Evolutionary conservation across 2,797 vertebrate genomes (phyloP), one percentile per base, ranked within the genome.

Genomic region (Sciaenops ocellatus): DNA sequence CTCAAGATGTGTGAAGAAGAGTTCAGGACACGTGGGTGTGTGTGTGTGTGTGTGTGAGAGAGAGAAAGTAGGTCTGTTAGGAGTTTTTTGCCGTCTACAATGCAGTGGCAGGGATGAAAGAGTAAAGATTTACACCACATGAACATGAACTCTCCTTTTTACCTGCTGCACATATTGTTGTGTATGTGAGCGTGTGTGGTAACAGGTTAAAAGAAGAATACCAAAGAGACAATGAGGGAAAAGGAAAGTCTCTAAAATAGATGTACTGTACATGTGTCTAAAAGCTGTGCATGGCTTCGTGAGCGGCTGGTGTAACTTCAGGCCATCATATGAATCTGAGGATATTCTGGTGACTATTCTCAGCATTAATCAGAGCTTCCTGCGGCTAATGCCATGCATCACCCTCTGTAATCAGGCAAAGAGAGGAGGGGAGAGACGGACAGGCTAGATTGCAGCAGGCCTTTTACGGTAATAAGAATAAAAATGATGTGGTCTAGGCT

Each of bases 341-440:
- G 50, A 77, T 75, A 74, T 85, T 83, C 59, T 76, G 73, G 26
- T 52, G 50, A 75, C 62, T 63, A 3, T 70, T 80, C 75, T 62
- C 68, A 76, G 63, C 38, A 69, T 85, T 86, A 87, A 83, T 90
- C 89, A 87, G 69, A 73, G 71, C 52, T 69, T 84, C 74, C 72
- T 82, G 87, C 61, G 60, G 65, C 46, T 73, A 82, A 84, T 84
- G 42, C 74, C 66, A 84, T 89, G 76, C 78, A 83, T 86, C 83
- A 88, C 74, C 48, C 69, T 80, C 42, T 84, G 73, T 85, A 91
- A 92, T 91, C 85, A 88, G 54, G 61, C n/a, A 44, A 41, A 38
- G 48, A 50, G 57, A 69, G 62, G 46, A 44, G 44, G 38, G 12
- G 51, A 34, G 56, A 67, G 55, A 73, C 9, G 42, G 83, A 78